Evolutionary conservation across 1,140 invertebrate species (phyloP).

Genomic region (Drosophila mayri): DNA sequence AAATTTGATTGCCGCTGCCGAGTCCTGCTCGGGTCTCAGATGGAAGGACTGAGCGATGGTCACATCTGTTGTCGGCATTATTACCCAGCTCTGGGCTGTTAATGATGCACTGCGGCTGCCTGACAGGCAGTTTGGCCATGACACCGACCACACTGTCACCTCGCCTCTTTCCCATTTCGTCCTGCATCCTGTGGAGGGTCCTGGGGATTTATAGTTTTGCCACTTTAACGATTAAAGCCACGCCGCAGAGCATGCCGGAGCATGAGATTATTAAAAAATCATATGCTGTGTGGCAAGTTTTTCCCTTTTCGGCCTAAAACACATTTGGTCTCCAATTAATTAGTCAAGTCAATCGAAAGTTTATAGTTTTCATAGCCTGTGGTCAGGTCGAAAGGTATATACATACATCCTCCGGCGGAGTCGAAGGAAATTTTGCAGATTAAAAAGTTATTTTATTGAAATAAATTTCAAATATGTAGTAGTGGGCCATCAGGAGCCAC

Average conservation of each 20-base stretch:
- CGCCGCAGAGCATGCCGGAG: slow-evolving; percentile 13
- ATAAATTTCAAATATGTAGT: slow-evolving; percentile 6
- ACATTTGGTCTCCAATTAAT: slow-evolving; percentile 24
- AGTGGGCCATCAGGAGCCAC: background rate
- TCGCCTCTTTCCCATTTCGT: background rate
- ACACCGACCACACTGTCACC: slow-evolving; percentile 37
- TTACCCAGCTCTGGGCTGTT: slow-evolving; percentile 56
- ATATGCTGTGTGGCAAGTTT: slow-evolving; percentile 4
- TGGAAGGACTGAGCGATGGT: slow-evolving; percentile 42
- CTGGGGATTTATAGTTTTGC: slow-evolving; percentile 31
- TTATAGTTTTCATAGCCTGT: background rate
- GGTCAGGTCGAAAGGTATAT: background rate
- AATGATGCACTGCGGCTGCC: slow-evolving; percentile 53
- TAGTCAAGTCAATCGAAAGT: slow-evolving; percentile 27
- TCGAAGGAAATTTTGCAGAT: slow-evolving; percentile 2
- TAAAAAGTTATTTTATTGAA: slow-evolving; percentile 14
- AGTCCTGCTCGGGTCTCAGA: slow-evolving; percentile 5
- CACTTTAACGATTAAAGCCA: slow-evolving; percentile 34
- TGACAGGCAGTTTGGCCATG: slow-evolving; percentile 42
- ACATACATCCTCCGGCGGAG: background rate
- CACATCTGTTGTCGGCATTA: slow-evolving; percentile 56
- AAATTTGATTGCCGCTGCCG: slow-evolving; percentile 32
- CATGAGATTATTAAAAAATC: slow-evolving; percentile 38
- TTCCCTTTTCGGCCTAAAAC: slow-evolving; percentile 9
- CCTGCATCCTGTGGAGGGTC: background rate